Percentiles rank a stretch among this genome's conserved stretches.
These are phyloP conservation scores for Charanyca ferruginea DNA, from an alignment of 2,888 invertebrate genomes.

Conservation along the genomic window DNA sequence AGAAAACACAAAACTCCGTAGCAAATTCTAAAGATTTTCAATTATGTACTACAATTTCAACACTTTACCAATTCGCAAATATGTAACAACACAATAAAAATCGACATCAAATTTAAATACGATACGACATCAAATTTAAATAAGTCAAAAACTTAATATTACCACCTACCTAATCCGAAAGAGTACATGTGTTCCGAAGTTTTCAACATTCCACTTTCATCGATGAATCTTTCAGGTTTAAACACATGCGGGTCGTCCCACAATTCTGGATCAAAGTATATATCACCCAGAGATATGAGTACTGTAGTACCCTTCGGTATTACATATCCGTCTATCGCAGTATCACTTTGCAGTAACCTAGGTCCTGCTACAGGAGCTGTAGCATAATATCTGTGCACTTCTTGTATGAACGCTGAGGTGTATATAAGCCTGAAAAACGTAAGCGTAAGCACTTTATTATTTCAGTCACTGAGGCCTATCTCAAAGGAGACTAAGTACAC, in stretches of 20 bases:
- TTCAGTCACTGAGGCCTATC: not conserved
- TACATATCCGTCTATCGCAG: slow-evolving; percentile 80
- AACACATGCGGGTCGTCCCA: slow-evolving; percentile 92
- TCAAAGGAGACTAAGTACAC: too few species aligned
- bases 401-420: slow-evolving; percentile 90
- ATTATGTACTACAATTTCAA: not conserved
- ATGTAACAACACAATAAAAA: too few species aligned
- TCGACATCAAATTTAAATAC: too few species aligned
- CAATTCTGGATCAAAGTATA: slow-evolving; percentile 87
- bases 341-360: slow-evolving; percentile 79
- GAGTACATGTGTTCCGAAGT: slow-evolving; percentile 91
- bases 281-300: slow-evolving; percentile 88
- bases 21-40: not conserved
- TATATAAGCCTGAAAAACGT: slow-evolving; percentile 84
- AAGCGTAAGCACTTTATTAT: not conserved
- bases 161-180: slow-evolving; percentile 92
- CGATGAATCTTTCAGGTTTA: slow-evolving; percentile 92
- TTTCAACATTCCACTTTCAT: slow-evolving; percentile 87
- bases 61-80: not conserved
- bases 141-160: slow-evolving; percentile 1
- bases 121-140: not conserved
- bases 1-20: not conserved
- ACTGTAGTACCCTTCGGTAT: slow-evolving; percentile 90
- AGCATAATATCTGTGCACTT: slow-evolving; percentile 90
- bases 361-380: slow-evolving; percentile 91